Conservation (phyloP, 35 echinoderm and acorn worm species). For the Nesometra sesokonis region DNA sequence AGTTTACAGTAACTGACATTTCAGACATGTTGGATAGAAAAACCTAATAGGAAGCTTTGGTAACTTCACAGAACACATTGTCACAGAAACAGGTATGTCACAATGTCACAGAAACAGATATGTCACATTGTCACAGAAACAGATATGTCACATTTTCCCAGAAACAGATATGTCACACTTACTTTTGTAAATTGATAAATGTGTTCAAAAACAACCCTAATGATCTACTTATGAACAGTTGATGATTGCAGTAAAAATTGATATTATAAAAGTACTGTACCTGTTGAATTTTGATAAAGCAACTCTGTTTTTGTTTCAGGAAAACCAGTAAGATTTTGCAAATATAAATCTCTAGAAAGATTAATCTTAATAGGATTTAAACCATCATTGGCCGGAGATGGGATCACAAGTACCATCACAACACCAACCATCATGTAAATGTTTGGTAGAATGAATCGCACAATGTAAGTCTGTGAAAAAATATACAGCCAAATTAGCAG, state of each 20-base stretch:
- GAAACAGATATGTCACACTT: too few relatives aligned
- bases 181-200: too few relatives aligned
- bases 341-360: not conserved
- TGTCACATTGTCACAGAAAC: too few relatives aligned
- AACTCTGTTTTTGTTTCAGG: not conserved
- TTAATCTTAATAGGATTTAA: not conserved
- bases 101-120: too few relatives aligned
- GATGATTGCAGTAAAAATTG: not conserved
- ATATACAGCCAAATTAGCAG: too few relatives aligned
- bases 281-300: conserved; percentile 42
- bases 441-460: conserved; percentile 34
- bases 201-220: too few relatives aligned
- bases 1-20: too few relatives aligned
- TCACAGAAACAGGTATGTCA: too few relatives aligned
- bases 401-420: not conserved
- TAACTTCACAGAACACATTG: too few relatives aligned
- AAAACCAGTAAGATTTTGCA: not conserved
- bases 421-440: conserved; percentile 32
- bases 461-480: conserved; percentile 9
- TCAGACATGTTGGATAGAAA: too few relatives aligned
- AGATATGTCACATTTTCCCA: too few relatives aligned
- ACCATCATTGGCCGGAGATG: not conserved
- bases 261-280: not conserved
- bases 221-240: not conserved
- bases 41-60: too few relatives aligned